A percentile compares a stretch with the other conserved stretches of the same genome.
These are phyloP conservation scores for Acropternis orthonyx DNA, from an alignment of 2,797 vertebrate genomes.

Conservation along the genomic window DNA sequence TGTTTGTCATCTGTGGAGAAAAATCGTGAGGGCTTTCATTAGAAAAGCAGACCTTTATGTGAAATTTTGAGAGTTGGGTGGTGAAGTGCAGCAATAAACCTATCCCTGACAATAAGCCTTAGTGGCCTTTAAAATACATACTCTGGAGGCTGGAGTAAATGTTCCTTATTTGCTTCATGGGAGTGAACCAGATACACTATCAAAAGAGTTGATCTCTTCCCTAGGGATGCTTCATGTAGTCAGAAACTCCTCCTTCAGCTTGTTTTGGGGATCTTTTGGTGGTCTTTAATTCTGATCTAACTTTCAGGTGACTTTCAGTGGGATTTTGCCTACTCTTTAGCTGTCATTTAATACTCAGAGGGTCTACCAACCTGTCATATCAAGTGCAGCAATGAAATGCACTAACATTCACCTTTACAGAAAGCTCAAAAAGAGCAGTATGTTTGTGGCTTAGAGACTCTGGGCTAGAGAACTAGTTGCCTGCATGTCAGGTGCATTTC, in stretches of 20 bases:
- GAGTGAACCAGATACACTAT: neutral
- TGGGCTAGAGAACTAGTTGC: neutral
- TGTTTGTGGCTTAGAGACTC: neutral
- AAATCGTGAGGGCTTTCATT: neutral
- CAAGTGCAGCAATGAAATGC: neutral
- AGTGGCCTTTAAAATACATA: neutral
- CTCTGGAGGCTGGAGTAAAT: neutral
- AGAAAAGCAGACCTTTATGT: neutral
- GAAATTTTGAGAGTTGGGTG: neutral
- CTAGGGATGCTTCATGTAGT: neutral
- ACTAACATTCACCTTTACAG: neutral
- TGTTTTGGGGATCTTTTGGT: neutral
- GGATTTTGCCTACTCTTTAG: neutral
- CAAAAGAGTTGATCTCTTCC: neutral
- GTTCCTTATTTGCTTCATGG: neutral
- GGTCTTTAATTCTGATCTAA: neutral
- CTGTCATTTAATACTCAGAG: neutral
- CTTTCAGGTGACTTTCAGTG: neutral
- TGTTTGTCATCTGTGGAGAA: neutral
- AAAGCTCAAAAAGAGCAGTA: neutral
- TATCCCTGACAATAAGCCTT: neutral
- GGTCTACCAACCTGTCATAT: neutral
- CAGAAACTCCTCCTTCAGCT: neutral
- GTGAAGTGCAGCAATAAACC: neutral
- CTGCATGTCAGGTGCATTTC: accelerated